Conservation (phyloP, 2,113 vertebrate species). For the Seriola dumerili region DNA sequence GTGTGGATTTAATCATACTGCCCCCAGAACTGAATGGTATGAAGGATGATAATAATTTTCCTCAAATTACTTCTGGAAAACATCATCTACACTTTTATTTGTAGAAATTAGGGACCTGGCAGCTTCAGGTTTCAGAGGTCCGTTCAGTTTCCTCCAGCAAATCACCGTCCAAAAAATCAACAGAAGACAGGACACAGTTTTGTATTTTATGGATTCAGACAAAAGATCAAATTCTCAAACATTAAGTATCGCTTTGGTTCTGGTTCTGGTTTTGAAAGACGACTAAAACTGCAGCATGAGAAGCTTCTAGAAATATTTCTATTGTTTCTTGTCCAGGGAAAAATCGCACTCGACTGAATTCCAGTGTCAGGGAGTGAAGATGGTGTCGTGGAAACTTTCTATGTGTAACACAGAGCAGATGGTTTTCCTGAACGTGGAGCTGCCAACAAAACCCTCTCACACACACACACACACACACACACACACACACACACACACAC, state of each 20-base stretch:
- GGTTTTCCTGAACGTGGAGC: constrained; percentile 67
- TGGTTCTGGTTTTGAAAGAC: background rate
- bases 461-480: constrained; percentile 2
- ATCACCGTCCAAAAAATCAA: background rate
- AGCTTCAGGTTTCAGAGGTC: background rate
- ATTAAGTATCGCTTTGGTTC: background rate
- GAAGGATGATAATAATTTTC: background rate
- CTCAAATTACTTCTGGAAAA: background rate
- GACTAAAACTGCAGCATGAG: constrained; percentile 1
- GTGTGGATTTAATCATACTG: background rate
- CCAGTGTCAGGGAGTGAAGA: constrained; percentile 47
- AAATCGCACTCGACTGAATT: constrained; percentile 57
- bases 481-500: constrained; percentile 20
- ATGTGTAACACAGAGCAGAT: constrained; percentile 74
- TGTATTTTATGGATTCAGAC: background rate
- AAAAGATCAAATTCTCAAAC: background rate
- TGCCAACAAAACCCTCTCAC: constrained; percentile 47
- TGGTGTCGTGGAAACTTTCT: constrained; percentile 65
- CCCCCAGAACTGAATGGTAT: background rate
- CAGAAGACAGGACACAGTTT: background rate
- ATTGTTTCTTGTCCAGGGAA: constrained; percentile 54
- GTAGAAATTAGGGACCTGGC: background rate
- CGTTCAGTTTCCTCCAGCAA: background rate
- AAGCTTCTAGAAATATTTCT: constrained; percentile 46
- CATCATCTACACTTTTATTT: background rate